Evolutionary conservation across 1,140 invertebrate species (phyloP).

Genomic region (Cydia fagiglandana): DNA sequence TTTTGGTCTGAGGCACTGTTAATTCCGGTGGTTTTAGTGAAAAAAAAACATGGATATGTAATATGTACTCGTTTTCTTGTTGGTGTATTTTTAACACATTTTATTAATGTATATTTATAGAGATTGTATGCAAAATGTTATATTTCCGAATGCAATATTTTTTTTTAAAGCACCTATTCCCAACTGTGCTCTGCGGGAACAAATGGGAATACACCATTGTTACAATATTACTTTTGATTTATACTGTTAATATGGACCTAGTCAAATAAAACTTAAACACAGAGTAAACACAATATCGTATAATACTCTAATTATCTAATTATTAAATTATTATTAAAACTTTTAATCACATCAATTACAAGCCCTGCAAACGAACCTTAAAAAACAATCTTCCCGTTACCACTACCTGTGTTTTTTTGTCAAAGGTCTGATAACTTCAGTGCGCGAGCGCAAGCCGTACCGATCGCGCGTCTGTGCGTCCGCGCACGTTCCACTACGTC

Average conservation of each 20-base stretch:
- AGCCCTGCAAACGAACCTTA: slow-evolving; percentile 34
- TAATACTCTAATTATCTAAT: too few species aligned
- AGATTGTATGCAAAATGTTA: not conserved
- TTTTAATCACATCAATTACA: not conserved
- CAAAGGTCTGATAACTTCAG: slow-evolving; percentile 62
- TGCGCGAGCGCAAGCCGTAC: slow-evolving; percentile 56
- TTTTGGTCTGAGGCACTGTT: not conserved
- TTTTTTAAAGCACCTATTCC: too few species aligned
- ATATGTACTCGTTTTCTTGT: not conserved
- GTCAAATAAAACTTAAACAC: too few species aligned
- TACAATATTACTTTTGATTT: too few species aligned
- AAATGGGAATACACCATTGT: too few species aligned
- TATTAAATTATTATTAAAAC: slow-evolving; percentile 5
- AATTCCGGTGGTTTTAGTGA: not conserved
- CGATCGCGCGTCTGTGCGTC: slow-evolving; percentile 46
- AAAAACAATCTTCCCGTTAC: slow-evolving; percentile 50
- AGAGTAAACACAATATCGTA: too few species aligned
- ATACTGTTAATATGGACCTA: too few species aligned
- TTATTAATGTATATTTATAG: not conserved
- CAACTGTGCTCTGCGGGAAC: too few species aligned
- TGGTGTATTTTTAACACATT: not conserved
- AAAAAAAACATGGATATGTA: not conserved
- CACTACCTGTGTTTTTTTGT: slow-evolving; percentile 66
- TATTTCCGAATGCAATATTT: too few species aligned
- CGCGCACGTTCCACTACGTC: not conserved